Base-by-base conservation (phyloP, 2,888 invertebrate genomes). In the Sicus ferrugineus region DNA sequence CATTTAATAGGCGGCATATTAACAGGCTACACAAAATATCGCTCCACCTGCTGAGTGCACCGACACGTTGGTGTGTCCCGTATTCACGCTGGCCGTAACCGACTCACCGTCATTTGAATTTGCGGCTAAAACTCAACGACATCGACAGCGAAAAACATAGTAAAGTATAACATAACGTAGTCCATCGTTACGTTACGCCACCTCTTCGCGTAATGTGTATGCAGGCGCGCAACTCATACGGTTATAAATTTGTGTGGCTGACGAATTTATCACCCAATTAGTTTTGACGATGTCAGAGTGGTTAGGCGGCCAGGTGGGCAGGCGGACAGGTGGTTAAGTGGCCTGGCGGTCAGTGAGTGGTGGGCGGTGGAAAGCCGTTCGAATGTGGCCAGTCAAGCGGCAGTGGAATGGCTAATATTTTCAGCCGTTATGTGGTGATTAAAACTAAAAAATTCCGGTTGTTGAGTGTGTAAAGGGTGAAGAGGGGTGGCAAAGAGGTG, bases 181-280 rank as follows among this genome's bases (percentile, higher is more conserved):
- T 28, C 21, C 23, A 34, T n/a, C 30, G 31, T 50, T 16, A 50
- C 28, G 28, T 48, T 28, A 21, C 46, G 26, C 26, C 16, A 52
- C 31, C 21, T 52, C 23, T 3, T 31, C 50, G 31, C 48, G 48
- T 63, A 63, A 64, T 68, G 71, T 50, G 65, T 68, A 9, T 21
- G 50, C 65, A 66, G 70, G 69, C 56, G 62, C 70, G 67, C 68
- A 64, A 70, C 69, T 70, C 66, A 68, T 56, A 62, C 30, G 71
- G 70, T 70, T 62, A 73, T 71, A 71, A 73, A 73, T 70, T 73
- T 61, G n/a, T n/a, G n/a, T n/a, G n/a, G 54, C 68, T 19, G 71
- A 63, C 63, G 46, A 73, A 71, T 71, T 73, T 71, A 71, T 73
- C 73, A 73, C 73, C 66, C 73, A 73, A 73, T 71, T 73, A 73